Percentiles rank a stretch among this genome's conserved stretches.
Conservation (phyloP, 2,113 vertebrate genomes). For the Semicossyphus pulcher region DNA sequence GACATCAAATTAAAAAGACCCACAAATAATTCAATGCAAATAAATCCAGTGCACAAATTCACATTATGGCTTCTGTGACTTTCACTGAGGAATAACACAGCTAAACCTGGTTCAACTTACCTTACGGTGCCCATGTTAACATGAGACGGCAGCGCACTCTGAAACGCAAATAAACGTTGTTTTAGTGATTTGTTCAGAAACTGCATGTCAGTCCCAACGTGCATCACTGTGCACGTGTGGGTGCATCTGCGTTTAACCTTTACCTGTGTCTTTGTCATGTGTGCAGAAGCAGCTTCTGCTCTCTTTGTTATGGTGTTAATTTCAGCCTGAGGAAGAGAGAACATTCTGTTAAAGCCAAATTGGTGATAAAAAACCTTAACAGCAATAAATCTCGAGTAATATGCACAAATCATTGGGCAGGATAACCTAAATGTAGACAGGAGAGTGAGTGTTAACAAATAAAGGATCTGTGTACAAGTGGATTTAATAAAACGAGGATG, state of each 20-base stretch:
- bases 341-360: not conserved
- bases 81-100: not conserved
- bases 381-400: not conserved
- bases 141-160: not conserved
- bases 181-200: too few species aligned
- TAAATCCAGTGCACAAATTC: not conserved
- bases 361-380: too few species aligned
- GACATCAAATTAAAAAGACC: not conserved
- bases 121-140: not conserved
- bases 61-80: not conserved
- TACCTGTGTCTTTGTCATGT: conserved; percentile 24
- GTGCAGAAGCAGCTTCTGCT: conserved; percentile 64
- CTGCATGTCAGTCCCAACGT: not conserved
- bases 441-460: too few species aligned
- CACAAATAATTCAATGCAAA: not conserved
- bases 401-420: not conserved
- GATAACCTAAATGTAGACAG: too few species aligned
- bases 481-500: too few species aligned
- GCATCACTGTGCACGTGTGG: not conserved
- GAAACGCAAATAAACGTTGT: conserved; percentile 10
- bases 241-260: conserved; percentile 58
- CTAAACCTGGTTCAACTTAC: conserved; percentile 23
- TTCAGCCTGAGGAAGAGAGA: conserved; percentile 53
- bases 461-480: too few species aligned
- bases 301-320: conserved; percentile 60